Evolutionary conservation across 2,888 invertebrate genomes (phyloP).

Genomic region (Maniola hyperantus): DNA sequence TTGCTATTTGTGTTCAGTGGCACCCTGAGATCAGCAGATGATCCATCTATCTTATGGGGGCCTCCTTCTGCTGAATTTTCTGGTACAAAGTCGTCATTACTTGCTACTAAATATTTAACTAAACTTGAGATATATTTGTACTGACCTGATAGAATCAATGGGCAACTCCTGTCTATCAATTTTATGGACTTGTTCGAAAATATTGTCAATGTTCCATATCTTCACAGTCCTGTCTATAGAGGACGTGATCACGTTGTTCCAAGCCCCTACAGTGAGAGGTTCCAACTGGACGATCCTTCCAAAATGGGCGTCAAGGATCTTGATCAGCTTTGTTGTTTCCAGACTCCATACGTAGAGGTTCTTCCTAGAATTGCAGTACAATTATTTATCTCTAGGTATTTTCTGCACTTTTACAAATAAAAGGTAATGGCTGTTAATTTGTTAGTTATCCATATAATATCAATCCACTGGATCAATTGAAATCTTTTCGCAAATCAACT

Average conservation of each 20-base stretch:
- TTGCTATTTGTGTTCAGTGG: too few species aligned
- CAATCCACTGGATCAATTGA: too few species aligned
- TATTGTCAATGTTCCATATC: constrained; percentile 99
- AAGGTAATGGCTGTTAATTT: too few species aligned
- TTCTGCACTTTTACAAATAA: too few species aligned
- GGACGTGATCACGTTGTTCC: constrained; percentile 97
- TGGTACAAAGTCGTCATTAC: too few species aligned
- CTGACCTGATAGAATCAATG: constrained; percentile 93
- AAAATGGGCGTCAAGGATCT: constrained; percentile 97
- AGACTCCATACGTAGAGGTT: constrained; percentile 97
- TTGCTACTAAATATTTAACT: too few species aligned
- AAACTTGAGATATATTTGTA: not conserved
- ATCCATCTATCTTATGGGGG: too few species aligned
- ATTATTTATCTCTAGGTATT: too few species aligned
- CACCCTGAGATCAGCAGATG: too few species aligned
- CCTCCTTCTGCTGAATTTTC: too few species aligned
- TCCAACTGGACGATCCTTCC: constrained; percentile 96
- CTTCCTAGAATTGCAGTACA: constrained; percentile 84
- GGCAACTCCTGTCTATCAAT: constrained; percentile 97
- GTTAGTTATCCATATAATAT: too few species aligned
- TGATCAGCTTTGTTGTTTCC: constrained; percentile 90
- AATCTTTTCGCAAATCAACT: too few species aligned
- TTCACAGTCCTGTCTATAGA: constrained; percentile 99
- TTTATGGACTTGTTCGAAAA: constrained; percentile 98
- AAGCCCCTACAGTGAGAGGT: constrained; percentile 92